phyloP scores from a whole-genome alignment of 1,140 invertebrate species.

The Paralvinella palmiformis region DNA sequence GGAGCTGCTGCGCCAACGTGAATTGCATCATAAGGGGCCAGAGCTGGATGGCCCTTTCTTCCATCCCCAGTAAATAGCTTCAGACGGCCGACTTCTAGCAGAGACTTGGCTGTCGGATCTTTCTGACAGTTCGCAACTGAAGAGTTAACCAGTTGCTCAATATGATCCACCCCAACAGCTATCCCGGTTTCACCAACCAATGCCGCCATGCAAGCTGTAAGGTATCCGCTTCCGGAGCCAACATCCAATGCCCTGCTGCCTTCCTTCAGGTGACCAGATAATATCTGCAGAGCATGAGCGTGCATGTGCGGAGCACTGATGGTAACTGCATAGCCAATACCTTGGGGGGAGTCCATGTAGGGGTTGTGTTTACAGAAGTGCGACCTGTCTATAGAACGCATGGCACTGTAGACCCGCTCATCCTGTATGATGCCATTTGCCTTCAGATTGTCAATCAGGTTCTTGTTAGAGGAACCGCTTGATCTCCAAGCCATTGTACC shows the following conservation, averaged over 20 bases:
- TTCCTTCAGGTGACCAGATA: constrained; percentile 73
- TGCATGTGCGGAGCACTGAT: constrained; percentile 99
- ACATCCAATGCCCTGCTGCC: constrained; percentile 82
- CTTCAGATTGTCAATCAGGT: constrained; percentile 78
- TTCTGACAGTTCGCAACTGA: constrained; percentile 72
- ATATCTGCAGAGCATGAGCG: constrained; percentile 84
- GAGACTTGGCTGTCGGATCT: constrained; percentile 57
- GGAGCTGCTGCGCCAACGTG: constrained; percentile 89
- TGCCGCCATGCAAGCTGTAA: constrained; percentile 86
- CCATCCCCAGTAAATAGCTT: constrained; percentile 70
- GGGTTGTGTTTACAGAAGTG: constrained; percentile 69
- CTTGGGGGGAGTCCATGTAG: constrained; percentile 80
- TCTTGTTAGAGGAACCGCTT: constrained; percentile 74
- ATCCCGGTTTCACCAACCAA: constrained; percentile 66
- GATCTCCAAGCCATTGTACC: constrained; percentile 65
- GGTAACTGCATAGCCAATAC: constrained; percentile 68
- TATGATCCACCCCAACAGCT: constrained; percentile 88
- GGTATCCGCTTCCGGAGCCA: constrained; percentile 90
- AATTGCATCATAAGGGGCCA: constrained; percentile 83
- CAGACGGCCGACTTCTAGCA: constrained; percentile 38
- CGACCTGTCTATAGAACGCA: constrained; percentile 78
- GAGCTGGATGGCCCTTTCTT: constrained; percentile 63
- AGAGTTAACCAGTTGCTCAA: constrained; percentile 71
- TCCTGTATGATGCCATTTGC: constrained; percentile 79
- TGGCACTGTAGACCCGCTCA: constrained; percentile 71